phyloP scores from a whole-genome alignment of 2,888 invertebrate species.

The Eustalomyia histrio region DNA sequence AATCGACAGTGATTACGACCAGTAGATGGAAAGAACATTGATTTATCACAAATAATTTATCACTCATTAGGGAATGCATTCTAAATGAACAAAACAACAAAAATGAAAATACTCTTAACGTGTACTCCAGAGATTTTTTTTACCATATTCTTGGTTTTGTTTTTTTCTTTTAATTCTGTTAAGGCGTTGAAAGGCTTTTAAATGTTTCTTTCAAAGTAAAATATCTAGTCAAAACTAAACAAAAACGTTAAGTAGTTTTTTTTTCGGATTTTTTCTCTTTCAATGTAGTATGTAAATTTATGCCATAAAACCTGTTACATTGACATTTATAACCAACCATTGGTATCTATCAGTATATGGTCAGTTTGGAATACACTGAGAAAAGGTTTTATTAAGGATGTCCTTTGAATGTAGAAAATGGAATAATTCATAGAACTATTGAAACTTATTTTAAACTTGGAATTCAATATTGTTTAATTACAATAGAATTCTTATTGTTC shows the following conservation, averaged over 20 bases:
- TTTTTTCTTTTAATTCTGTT: constrained; percentile 43
- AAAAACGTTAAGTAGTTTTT: constrained; percentile 8
- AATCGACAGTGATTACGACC: constrained; percentile 65
- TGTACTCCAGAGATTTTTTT: constrained; percentile 27
- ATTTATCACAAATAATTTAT: constrained; percentile 72
- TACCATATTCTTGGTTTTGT: neutral
- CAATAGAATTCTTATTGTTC: too few species aligned
- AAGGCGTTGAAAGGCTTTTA: constrained; percentile 60
- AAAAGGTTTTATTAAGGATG: neutral
- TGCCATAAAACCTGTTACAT: constrained; percentile 64
- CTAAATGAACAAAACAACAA: constrained; percentile 44
- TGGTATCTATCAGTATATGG: constrained; percentile 52
- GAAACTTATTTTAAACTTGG: too few species aligned
- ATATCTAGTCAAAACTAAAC: constrained; percentile 5
- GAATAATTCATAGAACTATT: too few species aligned
- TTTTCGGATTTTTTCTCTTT: neutral
- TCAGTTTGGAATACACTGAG: neutral
- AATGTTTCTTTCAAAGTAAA: constrained; percentile 43
- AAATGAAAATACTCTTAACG: constrained; percentile 4
- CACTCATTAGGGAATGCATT: constrained; percentile 72
- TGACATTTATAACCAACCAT: constrained; percentile 61
- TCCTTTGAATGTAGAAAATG: too few species aligned
- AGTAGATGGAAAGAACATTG: constrained; percentile 66
- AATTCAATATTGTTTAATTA: too few species aligned
- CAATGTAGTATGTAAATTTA: constrained; percentile 62